These are phyloP conservation scores for Lasioglossum oenotherae DNA, from an alignment of 2,888 invertebrate species.

Conservation along the genomic window DNA sequence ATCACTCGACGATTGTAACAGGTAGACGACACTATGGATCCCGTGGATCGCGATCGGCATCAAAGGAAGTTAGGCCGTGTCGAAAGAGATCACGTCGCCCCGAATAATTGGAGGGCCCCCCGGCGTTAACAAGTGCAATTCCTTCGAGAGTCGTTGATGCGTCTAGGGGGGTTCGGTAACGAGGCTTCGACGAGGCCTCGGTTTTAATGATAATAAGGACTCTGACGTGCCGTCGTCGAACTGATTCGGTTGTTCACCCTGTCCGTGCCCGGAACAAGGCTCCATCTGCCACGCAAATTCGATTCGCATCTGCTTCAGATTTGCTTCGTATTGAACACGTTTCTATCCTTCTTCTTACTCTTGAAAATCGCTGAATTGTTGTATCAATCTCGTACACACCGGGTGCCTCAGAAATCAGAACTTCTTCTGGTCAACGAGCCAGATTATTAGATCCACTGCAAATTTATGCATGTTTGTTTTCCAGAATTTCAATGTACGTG, in stretches of 20 bases:
- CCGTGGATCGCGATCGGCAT: neutral
- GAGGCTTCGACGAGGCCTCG: slow-evolving; percentile 9
- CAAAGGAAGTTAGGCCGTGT: neutral
- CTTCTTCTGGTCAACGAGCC: no score
- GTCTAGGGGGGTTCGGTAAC: slow-evolving; percentile 2
- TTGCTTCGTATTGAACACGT: neutral
- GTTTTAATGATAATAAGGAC: slow-evolving; percentile 5
- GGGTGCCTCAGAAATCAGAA: no score
- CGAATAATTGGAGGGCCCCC: slow-evolving; percentile 17
- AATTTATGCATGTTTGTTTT: no score
- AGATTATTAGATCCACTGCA: no score
- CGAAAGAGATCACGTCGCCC: slow-evolving; percentile 16
- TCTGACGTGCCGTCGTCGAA: neutral
- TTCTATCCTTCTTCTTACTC: neutral
- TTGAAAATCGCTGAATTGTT: neutral
- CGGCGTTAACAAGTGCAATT: slow-evolving; percentile 30
- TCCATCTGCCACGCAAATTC: neutral
- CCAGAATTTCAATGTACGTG: no score
- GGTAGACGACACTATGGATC: neutral
- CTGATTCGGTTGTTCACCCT: slow-evolving; percentile 6
- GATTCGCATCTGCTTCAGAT: neutral
- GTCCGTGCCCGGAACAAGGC: neutral
- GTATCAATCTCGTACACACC: no score
- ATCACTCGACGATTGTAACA: neutral
- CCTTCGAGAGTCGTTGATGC: slow-evolving; percentile 19